phyloP scores from a whole-genome alignment of 2,888 invertebrate genomes.

The Yponomeuta evonymella region DNA sequence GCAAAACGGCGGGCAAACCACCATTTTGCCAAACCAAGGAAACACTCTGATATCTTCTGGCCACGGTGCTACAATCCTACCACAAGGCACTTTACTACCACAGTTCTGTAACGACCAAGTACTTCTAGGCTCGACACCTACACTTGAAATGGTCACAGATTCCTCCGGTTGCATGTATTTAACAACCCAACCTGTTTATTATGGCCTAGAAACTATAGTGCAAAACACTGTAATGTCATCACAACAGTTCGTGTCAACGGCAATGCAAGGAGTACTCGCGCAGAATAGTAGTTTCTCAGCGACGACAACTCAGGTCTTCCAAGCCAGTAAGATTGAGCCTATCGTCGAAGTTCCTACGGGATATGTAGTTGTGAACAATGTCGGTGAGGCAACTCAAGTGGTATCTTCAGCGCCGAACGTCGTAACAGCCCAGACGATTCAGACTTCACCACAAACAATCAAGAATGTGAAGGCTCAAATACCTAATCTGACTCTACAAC shows the following conservation, averaged over 20 bases:
- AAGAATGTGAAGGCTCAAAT: conserved; percentile 60
- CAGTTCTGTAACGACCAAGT: conserved; percentile 78
- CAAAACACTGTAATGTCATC: conserved; percentile 94
- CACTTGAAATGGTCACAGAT: conserved; percentile 79
- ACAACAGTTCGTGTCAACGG: conserved; percentile 88
- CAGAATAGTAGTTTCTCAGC: conserved; percentile 90
- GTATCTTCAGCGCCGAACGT: conserved; percentile 60
- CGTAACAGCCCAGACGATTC: conserved; percentile 59
- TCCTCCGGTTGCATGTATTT: conserved; percentile 76
- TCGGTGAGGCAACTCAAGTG: conserved; percentile 60
- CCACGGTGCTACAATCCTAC: conserved; percentile 77
- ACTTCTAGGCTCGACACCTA: conserved; percentile 77
- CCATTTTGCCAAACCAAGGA: conserved; percentile 73
- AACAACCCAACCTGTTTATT: conserved; percentile 84
- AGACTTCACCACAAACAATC: conserved; percentile 55
- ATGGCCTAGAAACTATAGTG: conserved; percentile 89
- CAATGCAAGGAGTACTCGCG: conserved; percentile 87
- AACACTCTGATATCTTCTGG: conserved; percentile 68
- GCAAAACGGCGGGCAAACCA: conserved; percentile 68
- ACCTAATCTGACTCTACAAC: conserved; percentile 68
- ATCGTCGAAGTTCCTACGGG: conserved; percentile 85
- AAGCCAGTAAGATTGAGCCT: conserved; percentile 90
- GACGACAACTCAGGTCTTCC: conserved; percentile 89
- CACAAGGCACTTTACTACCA: conserved; percentile 74
- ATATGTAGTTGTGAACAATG: conserved; percentile 82